Base-by-base conservation (phyloP, 2,797 vertebrate species). In the Fistularia commersonii region DNA sequence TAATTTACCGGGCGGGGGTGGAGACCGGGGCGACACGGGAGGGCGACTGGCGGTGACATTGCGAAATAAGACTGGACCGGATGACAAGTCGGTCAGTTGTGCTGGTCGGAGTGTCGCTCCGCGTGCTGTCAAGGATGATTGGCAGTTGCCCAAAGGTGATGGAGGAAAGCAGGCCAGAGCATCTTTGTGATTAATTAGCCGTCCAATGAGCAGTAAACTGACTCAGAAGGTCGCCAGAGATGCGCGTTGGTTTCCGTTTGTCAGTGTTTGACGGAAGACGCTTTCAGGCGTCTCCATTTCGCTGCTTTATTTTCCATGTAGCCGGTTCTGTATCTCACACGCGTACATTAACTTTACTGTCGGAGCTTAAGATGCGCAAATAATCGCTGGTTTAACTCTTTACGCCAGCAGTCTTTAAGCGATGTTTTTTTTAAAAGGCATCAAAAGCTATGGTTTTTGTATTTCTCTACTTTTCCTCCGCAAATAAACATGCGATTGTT, bases 101-200 rank as follows among this genome's bases (percentile, higher is more conserved):
- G 57, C 61, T 47, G 58, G 58, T 75, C 63, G 51, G 73, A 73
- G 71, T 36, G 43, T 62, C 68, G 73, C 51, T 68, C 36, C 61
- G 51, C 73, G 71, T 50, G 60, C 65, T 61, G 71, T 75, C 69
- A 66, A 44, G 11, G 51, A 42, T 68, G 74, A 84, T 54, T 69
- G 82, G 73, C 80, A 80, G 63, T 71, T 61, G 77, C 82, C 80
- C 50, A 72, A 58, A 82, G 82, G 79, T 79, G 74, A 72, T 48
- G 64, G 53, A 66, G 56, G n/a, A 43, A 23, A 74, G 37, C 49
- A 44, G 61, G 60, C 54, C 64, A 57, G 46, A 55, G 46, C 41
- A 61, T 74, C 50, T 52, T 65, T 81, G 74, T 76, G 51, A 79
- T 78, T 81, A 82, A 79, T 82, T 74, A 71, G 63, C 55, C 63